phyloP scores from a whole-genome alignment of 1,140 invertebrate species.

The Hesperophylax magnus region DNA sequence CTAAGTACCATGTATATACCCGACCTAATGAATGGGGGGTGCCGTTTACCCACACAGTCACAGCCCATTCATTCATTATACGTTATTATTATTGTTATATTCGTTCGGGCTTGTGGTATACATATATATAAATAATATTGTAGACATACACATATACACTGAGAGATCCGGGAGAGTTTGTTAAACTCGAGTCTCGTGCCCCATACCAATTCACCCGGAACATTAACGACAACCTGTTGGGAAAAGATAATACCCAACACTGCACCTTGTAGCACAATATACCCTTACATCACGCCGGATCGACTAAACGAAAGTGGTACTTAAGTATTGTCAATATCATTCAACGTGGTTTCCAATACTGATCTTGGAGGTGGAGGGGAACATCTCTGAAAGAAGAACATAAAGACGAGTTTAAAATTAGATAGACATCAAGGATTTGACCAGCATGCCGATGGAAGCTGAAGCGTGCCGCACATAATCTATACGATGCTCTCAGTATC shows the following conservation, averaged over 20 bases:
- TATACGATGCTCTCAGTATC: too few species aligned
- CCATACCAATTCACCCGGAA: conserved; percentile 21
- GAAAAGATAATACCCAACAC: conserved; percentile 4
- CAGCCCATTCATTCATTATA: conserved; percentile 15
- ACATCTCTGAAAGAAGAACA: too few species aligned
- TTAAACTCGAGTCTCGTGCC: conserved; percentile 27
- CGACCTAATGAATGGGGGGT: conserved; percentile 23
- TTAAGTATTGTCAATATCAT: too few species aligned
- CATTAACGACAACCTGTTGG: conserved; percentile 27
- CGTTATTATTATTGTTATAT: conserved; percentile 10
- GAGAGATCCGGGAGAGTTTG: not conserved
- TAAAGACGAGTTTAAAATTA: too few species aligned
- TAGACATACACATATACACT: not conserved
- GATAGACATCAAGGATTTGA: too few species aligned
- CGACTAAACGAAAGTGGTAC: not conserved
- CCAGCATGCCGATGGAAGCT: too few species aligned
- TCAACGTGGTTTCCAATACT: too few species aligned
- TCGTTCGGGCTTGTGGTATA: not conserved
- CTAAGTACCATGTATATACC: not conserved
- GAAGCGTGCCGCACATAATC: too few species aligned
- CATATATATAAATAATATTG: too few species aligned
- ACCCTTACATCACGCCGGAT: not conserved
- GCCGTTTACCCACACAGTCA: conserved; percentile 6
- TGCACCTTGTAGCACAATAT: not conserved
- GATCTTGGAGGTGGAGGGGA: too few species aligned